A percentile compares a stretch with the other conserved stretches of the same genome.
Conservation (phyloP, 1,140 invertebrate genomes). For the Cotesia chilonis region DNA sequence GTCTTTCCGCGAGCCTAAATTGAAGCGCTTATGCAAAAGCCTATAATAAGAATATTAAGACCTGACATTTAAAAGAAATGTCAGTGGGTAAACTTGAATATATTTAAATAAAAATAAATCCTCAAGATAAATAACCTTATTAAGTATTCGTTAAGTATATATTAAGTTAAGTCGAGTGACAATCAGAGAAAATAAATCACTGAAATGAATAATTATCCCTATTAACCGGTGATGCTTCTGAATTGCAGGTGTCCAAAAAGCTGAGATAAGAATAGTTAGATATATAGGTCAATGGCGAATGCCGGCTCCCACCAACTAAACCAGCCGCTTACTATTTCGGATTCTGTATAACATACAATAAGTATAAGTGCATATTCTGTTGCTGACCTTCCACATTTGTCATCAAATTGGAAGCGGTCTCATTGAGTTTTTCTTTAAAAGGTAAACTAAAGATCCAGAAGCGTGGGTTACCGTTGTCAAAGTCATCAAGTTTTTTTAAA, state of each 20-base stretch:
- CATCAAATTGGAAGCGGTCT: slow-evolving; percentile 1
- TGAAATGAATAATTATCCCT: neutral
- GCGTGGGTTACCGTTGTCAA: no score
- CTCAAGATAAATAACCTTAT: no score
- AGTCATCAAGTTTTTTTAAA: no score
- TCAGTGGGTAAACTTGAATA: no score
- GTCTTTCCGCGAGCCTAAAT: no score
- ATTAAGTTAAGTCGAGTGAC: neutral
- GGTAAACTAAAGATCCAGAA: no score
- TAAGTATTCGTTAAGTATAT: neutral
- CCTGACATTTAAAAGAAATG: no score
- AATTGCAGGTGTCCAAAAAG: neutral
- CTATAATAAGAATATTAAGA: neutral
- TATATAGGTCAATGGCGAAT: slow-evolving; percentile 52
- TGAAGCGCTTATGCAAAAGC: neutral
- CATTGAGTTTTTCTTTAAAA: no score
- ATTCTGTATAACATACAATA: slow-evolving; percentile 7
- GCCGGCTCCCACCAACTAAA: neutral
- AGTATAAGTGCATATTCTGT: slow-evolving; percentile 6
- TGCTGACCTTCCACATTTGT: slow-evolving; percentile 49
- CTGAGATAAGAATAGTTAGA: slow-evolving; percentile 37
- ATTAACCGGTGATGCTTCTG: slow-evolving; percentile 22
- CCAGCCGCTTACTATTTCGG: slow-evolving; percentile 43
- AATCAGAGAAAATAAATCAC: no score
- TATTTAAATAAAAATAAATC: no score